phyloP scores from a whole-genome alignment of 2,797 vertebrate species.

The Leuciscus waleckii region DNA sequence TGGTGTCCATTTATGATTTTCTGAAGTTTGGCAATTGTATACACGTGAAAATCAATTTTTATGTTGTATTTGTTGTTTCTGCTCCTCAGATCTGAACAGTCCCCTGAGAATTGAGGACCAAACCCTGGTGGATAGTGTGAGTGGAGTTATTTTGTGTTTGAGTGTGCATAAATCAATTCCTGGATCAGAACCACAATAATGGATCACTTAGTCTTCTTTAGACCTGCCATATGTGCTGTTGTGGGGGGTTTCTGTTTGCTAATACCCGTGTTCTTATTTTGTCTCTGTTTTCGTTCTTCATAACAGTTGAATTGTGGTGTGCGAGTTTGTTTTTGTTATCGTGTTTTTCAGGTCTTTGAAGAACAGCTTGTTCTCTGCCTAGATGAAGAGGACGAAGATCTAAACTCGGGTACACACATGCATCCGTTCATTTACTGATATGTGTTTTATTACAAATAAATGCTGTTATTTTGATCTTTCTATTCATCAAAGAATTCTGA shows the following conservation, averaged over 20 bases:
- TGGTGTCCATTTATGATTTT: neutral
- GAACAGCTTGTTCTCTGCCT: constrained; percentile 75
- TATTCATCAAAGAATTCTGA: neutral
- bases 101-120: constrained; percentile 56
- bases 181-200: constrained; percentile 27
- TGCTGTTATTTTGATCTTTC: neutral
- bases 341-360: constrained; percentile 73
- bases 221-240: constrained; percentile 14
- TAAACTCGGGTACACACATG: constrained; percentile 63
- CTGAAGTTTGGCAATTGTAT: neutral
- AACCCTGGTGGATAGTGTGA: constrained; percentile 70
- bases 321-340: constrained; percentile 29
- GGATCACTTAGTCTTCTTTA: constrained; percentile 21
- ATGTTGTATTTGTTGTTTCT: constrained; percentile 30
- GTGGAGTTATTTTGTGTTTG: constrained; percentile 52
- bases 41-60: constrained; percentile 23
- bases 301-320: constrained; percentile 1
- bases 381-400: constrained; percentile 70
- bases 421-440: constrained; percentile 82
- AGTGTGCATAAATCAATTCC: constrained; percentile 31
- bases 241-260: constrained; percentile 29
- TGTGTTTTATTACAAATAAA: constrained; percentile 64
- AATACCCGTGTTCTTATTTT: constrained; percentile 2
- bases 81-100: constrained; percentile 57
- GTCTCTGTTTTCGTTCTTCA: constrained; percentile 18